Evolutionary conservation across 2,888 invertebrate species (phyloP).

Genomic region (Hyalella azteca): DNA sequence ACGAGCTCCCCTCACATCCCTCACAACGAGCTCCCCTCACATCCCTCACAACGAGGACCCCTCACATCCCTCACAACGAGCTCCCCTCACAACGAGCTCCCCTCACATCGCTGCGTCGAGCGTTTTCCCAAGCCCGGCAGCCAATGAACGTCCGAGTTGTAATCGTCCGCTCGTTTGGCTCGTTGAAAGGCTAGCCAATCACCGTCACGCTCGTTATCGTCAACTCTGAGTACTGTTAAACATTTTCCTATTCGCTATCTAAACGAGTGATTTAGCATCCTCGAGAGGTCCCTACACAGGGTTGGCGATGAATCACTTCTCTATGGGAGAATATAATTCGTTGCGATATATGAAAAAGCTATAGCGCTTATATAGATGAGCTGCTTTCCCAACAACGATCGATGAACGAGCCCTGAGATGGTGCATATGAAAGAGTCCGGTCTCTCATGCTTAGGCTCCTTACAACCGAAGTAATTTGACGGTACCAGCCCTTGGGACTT

Average conservation of each 20-base stretch:
- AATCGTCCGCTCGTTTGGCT: constrained; percentile 19
- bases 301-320: constrained; percentile 16
- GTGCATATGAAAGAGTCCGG: no score
- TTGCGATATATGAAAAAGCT: no score
- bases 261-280: constrained; percentile 32
- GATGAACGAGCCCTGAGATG: no score
- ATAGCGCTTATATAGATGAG: no score
- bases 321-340: constrained; percentile 1
- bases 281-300: constrained; percentile 20
- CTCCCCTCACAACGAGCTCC: constrained; percentile 6
- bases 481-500: no score
- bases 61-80: not conserved
- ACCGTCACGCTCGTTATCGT: not conserved
- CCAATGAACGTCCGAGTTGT: not conserved
- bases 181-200: not conserved
- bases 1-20: no score
- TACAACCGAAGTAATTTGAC: no score
- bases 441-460: no score
- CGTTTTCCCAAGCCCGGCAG: not conserved
- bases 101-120: not conserved
- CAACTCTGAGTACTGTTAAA: constrained; percentile 16
- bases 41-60: no score
- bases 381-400: no score
- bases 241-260: constrained; percentile 31
- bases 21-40: no score